A percentile compares a stretch with the other conserved stretches of the same genome.
phyloP scores from a whole-genome alignment of 2,797 vertebrate species.

The Microchirus variegatus region DNA sequence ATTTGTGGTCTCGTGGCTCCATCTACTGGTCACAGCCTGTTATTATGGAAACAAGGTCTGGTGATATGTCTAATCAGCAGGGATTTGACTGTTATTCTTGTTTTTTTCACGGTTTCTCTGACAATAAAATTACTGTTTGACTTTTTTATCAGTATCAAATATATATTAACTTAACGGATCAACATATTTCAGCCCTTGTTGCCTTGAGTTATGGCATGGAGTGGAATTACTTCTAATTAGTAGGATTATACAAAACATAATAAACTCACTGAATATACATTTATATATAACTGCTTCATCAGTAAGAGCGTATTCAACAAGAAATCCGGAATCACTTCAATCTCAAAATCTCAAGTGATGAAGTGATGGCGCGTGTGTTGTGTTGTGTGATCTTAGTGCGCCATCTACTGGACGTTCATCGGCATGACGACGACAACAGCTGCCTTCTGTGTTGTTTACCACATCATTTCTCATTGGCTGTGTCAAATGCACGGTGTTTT shows the following conservation, averaged over 20 bases:
- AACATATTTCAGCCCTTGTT: no score
- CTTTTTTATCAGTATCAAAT: no score
- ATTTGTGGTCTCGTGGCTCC: slow-evolving; percentile 50
- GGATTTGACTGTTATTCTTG: neutral
- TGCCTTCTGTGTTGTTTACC: no score
- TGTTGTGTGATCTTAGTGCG: slow-evolving; percentile 42
- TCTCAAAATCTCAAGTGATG: neutral
- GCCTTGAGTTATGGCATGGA: no score
- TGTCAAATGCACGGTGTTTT: no score
- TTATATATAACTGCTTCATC: neutral
- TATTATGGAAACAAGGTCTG: neutral
- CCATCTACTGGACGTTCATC: slow-evolving; percentile 61
- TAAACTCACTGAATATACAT: neutral
- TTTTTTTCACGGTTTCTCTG: no score
- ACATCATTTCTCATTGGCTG: no score
- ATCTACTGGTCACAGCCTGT: slow-evolving; percentile 37
- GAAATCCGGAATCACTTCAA: neutral
- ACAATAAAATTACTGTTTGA: no score
- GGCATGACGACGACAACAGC: neutral
- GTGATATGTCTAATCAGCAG: neutral
- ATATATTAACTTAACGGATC: no score
- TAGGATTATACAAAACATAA: neutral
- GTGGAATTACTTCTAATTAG: neutral
- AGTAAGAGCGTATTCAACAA: neutral
- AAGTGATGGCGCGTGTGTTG: neutral